Conservation (phyloP, 2,888 invertebrate genomes). For the Agapostemon virescens region DNA sequence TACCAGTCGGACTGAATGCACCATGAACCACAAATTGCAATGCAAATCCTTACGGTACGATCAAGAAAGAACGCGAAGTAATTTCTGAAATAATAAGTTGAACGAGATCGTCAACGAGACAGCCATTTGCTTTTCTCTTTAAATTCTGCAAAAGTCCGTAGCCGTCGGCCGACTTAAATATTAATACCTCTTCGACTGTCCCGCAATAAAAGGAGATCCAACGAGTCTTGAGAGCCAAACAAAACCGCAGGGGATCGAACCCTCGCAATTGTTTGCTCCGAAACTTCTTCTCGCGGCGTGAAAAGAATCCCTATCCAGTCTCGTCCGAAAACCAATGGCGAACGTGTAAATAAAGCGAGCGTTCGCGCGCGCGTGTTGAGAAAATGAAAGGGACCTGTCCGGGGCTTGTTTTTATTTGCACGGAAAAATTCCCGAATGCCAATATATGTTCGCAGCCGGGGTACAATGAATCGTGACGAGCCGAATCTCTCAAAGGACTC, state of each 20-base stretch:
- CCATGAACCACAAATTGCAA: no score
- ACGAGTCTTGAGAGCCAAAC: background rate
- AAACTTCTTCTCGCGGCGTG: background rate
- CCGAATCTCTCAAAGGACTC: conserved; percentile 5
- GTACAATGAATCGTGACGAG: conserved; percentile 8
- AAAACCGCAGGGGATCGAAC: background rate
- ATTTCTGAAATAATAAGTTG: background rate
- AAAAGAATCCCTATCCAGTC: background rate
- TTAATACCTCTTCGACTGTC: background rate
- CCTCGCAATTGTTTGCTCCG: background rate
- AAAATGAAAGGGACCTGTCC: background rate
- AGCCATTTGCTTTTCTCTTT: background rate
- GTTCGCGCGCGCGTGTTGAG: background rate
- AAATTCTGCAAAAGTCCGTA: background rate
- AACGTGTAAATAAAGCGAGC: background rate
- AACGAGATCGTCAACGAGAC: background rate
- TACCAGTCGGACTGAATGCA: no score
- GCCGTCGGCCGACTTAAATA: background rate
- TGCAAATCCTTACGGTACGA: no score
- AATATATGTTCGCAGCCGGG: background rate
- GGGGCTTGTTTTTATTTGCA: background rate
- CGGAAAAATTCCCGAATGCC: background rate
- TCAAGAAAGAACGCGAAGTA: no score
- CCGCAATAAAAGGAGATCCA: background rate
- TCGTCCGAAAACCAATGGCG: background rate